These are phyloP conservation scores for Gavialis gangeticus DNA, from an alignment of 2,113 vertebrate species.

Conservation along the genomic window DNA sequence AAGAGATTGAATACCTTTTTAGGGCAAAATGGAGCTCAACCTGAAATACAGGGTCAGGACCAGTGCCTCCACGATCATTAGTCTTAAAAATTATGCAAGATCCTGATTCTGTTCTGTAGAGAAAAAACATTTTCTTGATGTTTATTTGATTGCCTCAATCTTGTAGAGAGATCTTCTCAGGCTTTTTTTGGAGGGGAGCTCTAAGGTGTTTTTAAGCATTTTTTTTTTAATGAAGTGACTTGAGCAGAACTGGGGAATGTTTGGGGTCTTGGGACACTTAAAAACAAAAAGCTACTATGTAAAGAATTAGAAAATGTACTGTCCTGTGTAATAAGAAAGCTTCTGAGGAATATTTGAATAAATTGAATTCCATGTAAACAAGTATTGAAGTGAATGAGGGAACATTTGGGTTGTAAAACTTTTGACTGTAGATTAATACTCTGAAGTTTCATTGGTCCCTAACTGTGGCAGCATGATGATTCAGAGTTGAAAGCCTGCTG, in stretches of 20 bases:
- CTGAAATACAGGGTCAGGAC: not conserved
- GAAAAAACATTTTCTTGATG: not conserved
- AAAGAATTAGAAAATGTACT: not conserved
- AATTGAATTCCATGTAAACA: not conserved
- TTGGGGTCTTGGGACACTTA: not conserved
- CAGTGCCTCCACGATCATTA: not conserved
- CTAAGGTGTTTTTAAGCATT: not conserved
- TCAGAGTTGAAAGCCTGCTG: not conserved
- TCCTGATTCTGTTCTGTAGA: not conserved
- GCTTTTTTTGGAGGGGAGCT: not conserved
- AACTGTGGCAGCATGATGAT: not conserved
- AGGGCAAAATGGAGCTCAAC: not conserved
- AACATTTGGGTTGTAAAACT: not conserved
- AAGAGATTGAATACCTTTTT: not conserved
- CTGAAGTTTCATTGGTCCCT: not conserved
- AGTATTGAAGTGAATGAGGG: not conserved
- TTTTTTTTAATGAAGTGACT: not conserved
- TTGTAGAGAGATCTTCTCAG: not conserved
- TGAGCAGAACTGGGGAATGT: not conserved
- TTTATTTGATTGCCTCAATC: not conserved
- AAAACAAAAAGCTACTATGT: conserved; percentile 17
- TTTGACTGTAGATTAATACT: not conserved
- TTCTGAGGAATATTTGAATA: not conserved
- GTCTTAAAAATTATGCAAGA: not conserved
- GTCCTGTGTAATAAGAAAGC: not conserved